Evolutionary conservation across 2,888 invertebrate species (phyloP).

Genomic region (Ornithoptera alexandrae): DNA sequence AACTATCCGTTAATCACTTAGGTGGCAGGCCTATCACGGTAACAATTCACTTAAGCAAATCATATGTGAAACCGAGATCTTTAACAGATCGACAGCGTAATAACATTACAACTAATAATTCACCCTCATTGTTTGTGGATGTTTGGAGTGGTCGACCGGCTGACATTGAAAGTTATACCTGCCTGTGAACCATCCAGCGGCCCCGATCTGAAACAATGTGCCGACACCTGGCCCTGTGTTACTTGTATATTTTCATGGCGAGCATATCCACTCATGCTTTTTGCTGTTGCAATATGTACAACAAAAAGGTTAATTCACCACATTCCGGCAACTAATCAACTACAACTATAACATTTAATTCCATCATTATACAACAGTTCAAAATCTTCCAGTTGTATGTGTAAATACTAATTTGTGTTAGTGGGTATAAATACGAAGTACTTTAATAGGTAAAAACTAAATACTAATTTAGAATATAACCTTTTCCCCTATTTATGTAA

Average conservation of each 20-base stretch:
- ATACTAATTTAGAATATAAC: conserved; percentile 28
- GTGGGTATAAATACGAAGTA: conserved; percentile 12
- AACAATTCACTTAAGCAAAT: conserved; percentile 13
- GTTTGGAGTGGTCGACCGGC: conserved; percentile 96
- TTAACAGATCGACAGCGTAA: conserved; percentile 30
- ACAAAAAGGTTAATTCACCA: conserved; percentile 37
- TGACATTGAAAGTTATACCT: conserved; percentile 97
- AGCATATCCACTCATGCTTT: conserved; percentile 33
- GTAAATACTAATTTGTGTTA: conserved; percentile 26
- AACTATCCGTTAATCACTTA: neutral
- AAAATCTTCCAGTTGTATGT: conserved; percentile 6
- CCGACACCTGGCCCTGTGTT: conserved; percentile 70
- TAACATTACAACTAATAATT: conserved; percentile 66
- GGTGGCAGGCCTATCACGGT: conserved; percentile 34
- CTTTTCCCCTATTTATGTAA: conserved; percentile 37
- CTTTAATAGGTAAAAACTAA: conserved; percentile 6
- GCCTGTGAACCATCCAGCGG: conserved; percentile 96
- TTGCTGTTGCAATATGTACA: conserved; percentile 12
- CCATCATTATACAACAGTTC: conserved; percentile 24
- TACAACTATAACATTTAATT: conserved; percentile 25
- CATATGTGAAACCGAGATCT: conserved; percentile 20
- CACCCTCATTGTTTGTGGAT: conserved; percentile 95
- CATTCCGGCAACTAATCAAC: conserved; percentile 31
- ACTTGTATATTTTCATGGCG: conserved; percentile 45
- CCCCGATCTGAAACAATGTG: conserved; percentile 88